Base-by-base conservation (phyloP, 1,140 invertebrate species). In the Procambarus virginalis region DNA sequence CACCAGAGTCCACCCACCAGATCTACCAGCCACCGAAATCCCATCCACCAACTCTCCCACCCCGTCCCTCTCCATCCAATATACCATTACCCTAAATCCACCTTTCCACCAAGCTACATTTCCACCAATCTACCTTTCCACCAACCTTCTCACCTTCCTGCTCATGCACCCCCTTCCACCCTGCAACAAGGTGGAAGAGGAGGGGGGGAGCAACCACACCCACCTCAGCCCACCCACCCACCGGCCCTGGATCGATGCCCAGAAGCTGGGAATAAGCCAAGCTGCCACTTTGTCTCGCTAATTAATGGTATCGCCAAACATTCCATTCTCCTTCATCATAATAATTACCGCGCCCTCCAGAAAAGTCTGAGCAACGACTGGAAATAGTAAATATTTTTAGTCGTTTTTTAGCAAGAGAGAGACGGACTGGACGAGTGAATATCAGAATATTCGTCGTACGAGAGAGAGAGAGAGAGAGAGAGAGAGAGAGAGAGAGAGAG, bases 401-500 rank as follows among this genome's bases (percentile, higher is more conserved):
- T 58, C 12, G 55, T 58, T 58, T 9, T 10, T 45, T n/a, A 64
- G 34, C 20, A 20, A 22, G 48, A 45, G 48, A 45, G 22, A 64
- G 60, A 4, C n/a, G 45, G 77, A 79, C 8, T 45, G 3, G 45
- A 45, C 8, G 77, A 79, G 34, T 45, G 34, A 79, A 9, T 45
- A 45, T 45, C 9, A 3, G 34, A 79, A 45, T 9, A 45, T 12
- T 6, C 9, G 48, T 12, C 4, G 20, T 12, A 49, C 10, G 48
- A 49, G 48, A 10, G 20, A 49, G 20, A 1, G 77, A 79, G 77
- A 79, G 77, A 79, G 77, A 3, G 77, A 45, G 77, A 79, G 70
- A 79, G 77, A 3, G 77, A 79, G 77, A 79, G 77, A 3, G 77
- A 79, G 77, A 79, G 77, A 3, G 77, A 79, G 77, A 79, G 77